These are phyloP conservation scores for Tyria jacobaeae DNA, from an alignment of 2,888 invertebrate species.

Conservation along the genomic window DNA sequence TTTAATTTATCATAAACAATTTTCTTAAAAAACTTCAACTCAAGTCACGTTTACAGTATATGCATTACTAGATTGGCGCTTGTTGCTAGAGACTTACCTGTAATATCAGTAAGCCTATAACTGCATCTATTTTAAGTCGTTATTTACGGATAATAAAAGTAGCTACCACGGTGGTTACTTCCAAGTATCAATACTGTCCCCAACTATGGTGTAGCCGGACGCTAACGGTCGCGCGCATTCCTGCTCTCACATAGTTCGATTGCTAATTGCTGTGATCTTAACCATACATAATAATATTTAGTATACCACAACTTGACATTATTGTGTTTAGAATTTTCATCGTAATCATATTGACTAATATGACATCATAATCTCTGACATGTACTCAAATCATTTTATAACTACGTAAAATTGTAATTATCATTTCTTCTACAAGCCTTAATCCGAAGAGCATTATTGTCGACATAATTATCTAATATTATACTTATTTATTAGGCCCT, in stretches of 20 bases:
- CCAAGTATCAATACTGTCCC: constrained; percentile 59
- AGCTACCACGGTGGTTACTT: constrained; percentile 18
- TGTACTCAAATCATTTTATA: neutral
- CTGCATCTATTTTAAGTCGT: neutral
- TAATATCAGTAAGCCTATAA: neutral
- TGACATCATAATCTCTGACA: too few relatives aligned
- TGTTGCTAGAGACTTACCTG: neutral
- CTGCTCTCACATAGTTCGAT: constrained; percentile 59
- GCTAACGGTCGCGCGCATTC: constrained; percentile 83
- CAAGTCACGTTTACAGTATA: too few relatives aligned
- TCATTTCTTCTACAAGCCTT: neutral
- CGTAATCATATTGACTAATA: too few relatives aligned
- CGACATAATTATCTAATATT: too few relatives aligned
- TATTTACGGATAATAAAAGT: constrained; percentile 18
- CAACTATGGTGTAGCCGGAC: constrained; percentile 77
- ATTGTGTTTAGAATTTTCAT: neutral
- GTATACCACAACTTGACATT: neutral
- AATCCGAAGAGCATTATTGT: too few relatives aligned
- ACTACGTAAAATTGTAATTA: neutral
- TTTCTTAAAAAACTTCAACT: too few relatives aligned
- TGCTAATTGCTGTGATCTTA: constrained; percentile 73
- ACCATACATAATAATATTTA: constrained; percentile 6
- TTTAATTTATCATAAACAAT: too few relatives aligned
- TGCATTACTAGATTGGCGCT: neutral
- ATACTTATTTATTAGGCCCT: too few relatives aligned